These are phyloP conservation scores for Cygnus buccinator DNA, from an alignment of 2,113 vertebrate species.

Conservation along the genomic window DNA sequence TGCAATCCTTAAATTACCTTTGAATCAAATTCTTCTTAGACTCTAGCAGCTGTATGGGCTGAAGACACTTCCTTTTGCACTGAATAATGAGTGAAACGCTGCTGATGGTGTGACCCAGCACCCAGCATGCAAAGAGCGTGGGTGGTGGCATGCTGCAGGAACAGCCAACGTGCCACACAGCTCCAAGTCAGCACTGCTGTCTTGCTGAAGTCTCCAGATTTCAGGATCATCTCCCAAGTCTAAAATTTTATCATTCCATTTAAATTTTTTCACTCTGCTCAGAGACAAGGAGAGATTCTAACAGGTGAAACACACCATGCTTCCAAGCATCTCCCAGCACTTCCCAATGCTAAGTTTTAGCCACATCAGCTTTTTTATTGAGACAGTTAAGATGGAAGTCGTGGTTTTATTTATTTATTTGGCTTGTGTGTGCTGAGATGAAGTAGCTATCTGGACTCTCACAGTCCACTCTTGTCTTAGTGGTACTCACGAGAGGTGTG, in stretches of 20 bases:
- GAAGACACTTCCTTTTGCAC: slow-evolving; percentile 20
- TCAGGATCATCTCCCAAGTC: not conserved
- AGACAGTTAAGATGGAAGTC: not conserved
- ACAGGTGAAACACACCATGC: not conserved
- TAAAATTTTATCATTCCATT: not conserved
- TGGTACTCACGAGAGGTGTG: not conserved
- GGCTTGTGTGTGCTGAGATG: not conserved
- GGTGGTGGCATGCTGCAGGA: not conserved
- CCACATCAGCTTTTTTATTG: not conserved
- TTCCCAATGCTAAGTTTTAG: slow-evolving; percentile 23
- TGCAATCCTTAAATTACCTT: not conserved
- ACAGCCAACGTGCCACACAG: not conserved
- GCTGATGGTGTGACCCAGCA: not conserved
- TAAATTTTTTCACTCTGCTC: not conserved
- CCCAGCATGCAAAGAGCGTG: not conserved
- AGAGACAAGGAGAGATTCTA: not conserved
- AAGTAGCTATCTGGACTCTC: slow-evolving; percentile 5
- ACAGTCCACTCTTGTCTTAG: slow-evolving; percentile 4
- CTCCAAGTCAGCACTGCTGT: not conserved
- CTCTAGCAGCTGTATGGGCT: not conserved
- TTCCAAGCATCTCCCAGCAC: slow-evolving; percentile 16
- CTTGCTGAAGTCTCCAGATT: slow-evolving; percentile 32
- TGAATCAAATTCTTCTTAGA: slow-evolving; percentile 32
- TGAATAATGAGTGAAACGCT: not conserved
- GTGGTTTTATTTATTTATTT: not conserved